A percentile compares a stretch with the other conserved stretches of the same genome.
phyloP scores from a whole-genome alignment of 2,113 vertebrate genomes.

The Pontoporia blainvillei region DNA sequence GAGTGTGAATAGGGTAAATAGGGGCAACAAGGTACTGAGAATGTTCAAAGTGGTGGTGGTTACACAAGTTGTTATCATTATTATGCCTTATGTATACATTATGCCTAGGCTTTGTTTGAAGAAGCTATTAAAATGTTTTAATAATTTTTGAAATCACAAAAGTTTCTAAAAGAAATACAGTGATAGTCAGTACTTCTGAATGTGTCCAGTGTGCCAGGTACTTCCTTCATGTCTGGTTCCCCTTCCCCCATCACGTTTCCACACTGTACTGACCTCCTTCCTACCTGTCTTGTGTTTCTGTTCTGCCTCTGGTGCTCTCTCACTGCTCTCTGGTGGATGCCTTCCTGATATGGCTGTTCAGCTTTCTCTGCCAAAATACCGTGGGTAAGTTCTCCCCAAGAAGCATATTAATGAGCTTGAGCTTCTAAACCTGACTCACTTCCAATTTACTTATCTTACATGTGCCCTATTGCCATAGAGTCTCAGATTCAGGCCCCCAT shows the following conservation, averaged over 20 bases:
- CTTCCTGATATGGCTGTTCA: neutral
- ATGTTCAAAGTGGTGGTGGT: neutral
- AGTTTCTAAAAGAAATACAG: neutral
- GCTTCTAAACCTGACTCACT: neutral
- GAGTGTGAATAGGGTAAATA: neutral
- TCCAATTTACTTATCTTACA: neutral
- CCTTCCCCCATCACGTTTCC: neutral
- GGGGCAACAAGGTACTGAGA: neutral
- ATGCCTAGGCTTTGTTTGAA: neutral
- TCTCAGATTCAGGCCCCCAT: neutral
- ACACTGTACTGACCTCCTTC: neutral
- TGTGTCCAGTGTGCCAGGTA: neutral
- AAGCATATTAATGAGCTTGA: neutral
- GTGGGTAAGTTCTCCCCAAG: neutral
- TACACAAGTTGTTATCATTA: neutral
- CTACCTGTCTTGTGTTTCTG: neutral
- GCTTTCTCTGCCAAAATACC: neutral
- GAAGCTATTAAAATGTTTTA: neutral
- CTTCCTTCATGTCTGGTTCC: neutral
- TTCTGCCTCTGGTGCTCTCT: too few species aligned
- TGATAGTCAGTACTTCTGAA: neutral
- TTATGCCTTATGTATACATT: neutral
- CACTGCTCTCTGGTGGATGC: neutral
- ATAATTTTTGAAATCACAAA: neutral
- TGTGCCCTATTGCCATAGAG: neutral